Evolutionary conservation across 2,113 vertebrate species (phyloP), one percentile per base, ranked within the genome.

Genomic region (Tympanuchus pallidicinctus): DNA sequence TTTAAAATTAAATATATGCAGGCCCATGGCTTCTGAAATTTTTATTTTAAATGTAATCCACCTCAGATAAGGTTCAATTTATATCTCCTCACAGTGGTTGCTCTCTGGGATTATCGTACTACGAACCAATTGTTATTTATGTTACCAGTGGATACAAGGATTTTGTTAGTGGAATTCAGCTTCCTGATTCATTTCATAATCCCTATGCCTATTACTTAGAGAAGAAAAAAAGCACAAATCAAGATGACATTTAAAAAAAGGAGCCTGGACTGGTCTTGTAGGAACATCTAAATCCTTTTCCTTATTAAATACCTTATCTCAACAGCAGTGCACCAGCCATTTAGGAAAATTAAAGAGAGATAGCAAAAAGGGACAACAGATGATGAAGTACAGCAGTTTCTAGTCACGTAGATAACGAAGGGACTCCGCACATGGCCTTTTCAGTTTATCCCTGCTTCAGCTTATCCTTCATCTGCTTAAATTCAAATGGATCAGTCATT

Each of bases 261-360:
- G 56, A 96, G 88, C 91, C 94, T 72, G 92, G 92, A 56, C 88
- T 70, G 92, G 90, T 97, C 95, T 96, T 97, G 95, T 96, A 97
- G 95, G 97, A 97, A 97, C 97, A 97, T 93, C 94, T 98, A 97
- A 98, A 98, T 97, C 97, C 97, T 97, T 97, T 97, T 93, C 96
- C 97, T 97, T 98, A 98, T 98, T 98, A 97, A 98, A 97, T 96
- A 96, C 96, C 96, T 97, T 97, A 97, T 97, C 97, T 97, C 95
- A 92, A 95, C 82, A 95, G 94, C 96, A 96, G 92, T 34, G 76
- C 80, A 93, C 59, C 83, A 97, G 96, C 97, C 98, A 98, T 98
- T 98, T 98, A 98, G 97, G 97, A 98, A 98, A 98, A 98, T 98
- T 98, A 98, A 98, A 98, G 96, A 93, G 94, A 97, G 96, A 97